Base-by-base conservation (phyloP, 2,113 vertebrate genomes). In the Pterocles orientalis region DNA sequence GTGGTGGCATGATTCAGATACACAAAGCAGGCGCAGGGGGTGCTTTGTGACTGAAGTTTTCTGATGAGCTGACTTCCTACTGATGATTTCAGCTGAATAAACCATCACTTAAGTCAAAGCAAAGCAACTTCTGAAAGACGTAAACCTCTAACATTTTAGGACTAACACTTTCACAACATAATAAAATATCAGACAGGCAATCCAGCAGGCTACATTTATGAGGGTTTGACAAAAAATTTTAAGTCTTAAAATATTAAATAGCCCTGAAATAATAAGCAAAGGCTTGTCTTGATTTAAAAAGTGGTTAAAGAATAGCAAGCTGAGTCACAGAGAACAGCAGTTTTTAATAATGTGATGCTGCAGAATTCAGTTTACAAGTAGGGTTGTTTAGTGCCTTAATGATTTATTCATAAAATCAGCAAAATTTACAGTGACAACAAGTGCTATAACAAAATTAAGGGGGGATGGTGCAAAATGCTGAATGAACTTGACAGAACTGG, bases 331-430 rank as follows among this genome's bases (percentile, higher is more conserved):
- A 36, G 61, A 91, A 68, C 39, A 92, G 57, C 69, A 54, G 33
- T 53, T 94, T 70, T 92, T 89, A 92, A 81, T 69, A 90, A 94
- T 31, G 47, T 45, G 7, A n/a, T 66, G 60, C 18, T 81, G 51
- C 66, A 72, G 51, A 36, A 39, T 51, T 72, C 23, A 66, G 60
- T 82, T 87, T 57, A 73, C 70, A 85, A 48, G 11, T 64, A 73
- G 36, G 6, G 23, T 66, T 73, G 29, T 81, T 94, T 43, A 86
- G 39, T 73, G 23, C 64, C 60, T 76, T 92, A 87, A 53, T 90
- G 60, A 82, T 86, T 89, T 90, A 61, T 86, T 88, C 47, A 94
- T 75, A 78, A 87, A 92, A 93, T 47, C 60, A 83, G 39, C 54
- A 88, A 79, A 64, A 69, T 61, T 65, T 86, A 65, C 45, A 82